Base-by-base conservation (phyloP, 2,888 invertebrate species). In the Chrysomela aeneicollis region DNA sequence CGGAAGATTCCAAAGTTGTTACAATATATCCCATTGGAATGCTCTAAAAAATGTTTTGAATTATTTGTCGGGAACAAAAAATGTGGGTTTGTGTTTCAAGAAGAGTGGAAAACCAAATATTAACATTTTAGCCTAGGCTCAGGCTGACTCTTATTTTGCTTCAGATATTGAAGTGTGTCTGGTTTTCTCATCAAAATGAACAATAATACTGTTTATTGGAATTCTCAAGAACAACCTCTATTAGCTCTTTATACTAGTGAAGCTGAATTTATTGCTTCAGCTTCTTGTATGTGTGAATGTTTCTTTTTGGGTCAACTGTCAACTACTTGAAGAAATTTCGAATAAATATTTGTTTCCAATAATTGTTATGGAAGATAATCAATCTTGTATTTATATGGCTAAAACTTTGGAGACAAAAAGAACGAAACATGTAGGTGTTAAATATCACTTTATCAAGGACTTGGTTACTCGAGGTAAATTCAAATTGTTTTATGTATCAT, bases 31-130 rank as follows among this genome's bases (percentile, higher is more conserved):
- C 18, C n/a, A 49, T 49, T 49, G 49, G 49, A 49, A 49, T 15
- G 49, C 49, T 49, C 49, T 49, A 17, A 49, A 49, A 49, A 49
- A 49, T 49, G 49, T 49, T 10, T 17, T 49, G 49, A 17, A 49
- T 2, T 49, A 49, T 19, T 49, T 49, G 49, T 49, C 49, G 17
- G 49, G 49, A 10, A 49, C 15, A 49, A 49, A 17, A 49, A 49
- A 17, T 8, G 2, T 49, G 15, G 1, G 15, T 10, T 17, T 49
- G 49, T 49, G 49, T 17, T 49, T 49, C 9, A 17, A 49, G 18
- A 49, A 18, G 17, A 49, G 49, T 49, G 49, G 49, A 17, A 49
- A 49, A 49, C 49, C 49, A 17, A 49, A n/a, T 49, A 49, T 17
- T 17, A 19, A 49, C 9, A 18, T 9, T 49, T 49, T 17, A 4